Conservation (phyloP, 1,140 invertebrate genomes). For the Hestina assimilis region DNA sequence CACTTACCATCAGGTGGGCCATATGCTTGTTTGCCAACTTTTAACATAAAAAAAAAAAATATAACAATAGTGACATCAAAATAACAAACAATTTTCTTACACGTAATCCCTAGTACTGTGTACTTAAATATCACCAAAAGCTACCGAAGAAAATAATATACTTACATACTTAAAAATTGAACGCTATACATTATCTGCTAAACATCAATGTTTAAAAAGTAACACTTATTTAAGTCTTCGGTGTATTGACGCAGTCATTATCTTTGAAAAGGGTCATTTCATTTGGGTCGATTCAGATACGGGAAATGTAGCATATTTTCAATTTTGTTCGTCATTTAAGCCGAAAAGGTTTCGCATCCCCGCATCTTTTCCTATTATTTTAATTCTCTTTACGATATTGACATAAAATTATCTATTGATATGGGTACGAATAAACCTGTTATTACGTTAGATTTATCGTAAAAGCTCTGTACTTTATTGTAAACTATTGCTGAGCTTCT, state of each 20-base stretch:
- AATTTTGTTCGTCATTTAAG: conserved; percentile 15
- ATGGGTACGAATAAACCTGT: neutral
- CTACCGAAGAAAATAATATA: no score
- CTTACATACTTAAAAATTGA: neutral
- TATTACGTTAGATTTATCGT: neutral
- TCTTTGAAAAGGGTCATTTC: conserved; percentile 8
- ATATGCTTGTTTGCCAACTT: no score
- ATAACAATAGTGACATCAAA: no score
- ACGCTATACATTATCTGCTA: no score
- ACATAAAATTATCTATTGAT: neutral
- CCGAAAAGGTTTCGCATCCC: conserved; percentile 6
- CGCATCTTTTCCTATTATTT: conserved; percentile 7
- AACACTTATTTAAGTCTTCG: conserved; percentile 3
- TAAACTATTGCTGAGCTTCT: no score
- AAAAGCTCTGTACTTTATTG: no score
- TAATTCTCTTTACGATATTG: neutral
- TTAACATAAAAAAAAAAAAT: no score
- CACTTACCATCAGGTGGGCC: no score
- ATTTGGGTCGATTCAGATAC: conserved; percentile 14
- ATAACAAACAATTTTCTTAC: no score
- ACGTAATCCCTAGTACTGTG: no score
- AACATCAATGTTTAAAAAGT: no score
- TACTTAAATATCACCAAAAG: no score
- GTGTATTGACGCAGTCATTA: conserved; percentile 13
- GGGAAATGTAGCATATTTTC: conserved; percentile 10